Evolutionary conservation across 2,888 invertebrate species (phyloP).

Genomic region (Cotesia congregata): DNA sequence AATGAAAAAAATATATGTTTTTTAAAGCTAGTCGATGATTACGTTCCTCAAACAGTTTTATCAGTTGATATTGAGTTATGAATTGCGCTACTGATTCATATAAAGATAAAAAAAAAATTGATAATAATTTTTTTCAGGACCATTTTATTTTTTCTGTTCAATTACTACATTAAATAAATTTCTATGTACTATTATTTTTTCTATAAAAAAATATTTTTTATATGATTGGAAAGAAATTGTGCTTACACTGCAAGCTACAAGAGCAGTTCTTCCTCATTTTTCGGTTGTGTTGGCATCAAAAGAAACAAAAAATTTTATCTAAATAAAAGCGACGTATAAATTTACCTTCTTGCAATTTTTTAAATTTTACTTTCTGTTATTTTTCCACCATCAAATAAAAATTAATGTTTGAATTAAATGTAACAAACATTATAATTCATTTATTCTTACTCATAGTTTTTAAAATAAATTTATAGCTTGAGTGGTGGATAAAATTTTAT

Average conservation of each 20-base stretch:
- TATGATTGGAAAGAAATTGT: constrained; percentile 49
- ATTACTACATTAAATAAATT: background rate
- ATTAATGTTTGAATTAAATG: background rate
- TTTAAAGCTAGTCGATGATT: background rate
- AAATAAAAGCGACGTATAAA: background rate
- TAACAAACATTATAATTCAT: background rate
- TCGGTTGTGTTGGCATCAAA: constrained; percentile 16
- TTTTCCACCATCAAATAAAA: background rate
- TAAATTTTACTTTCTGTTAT: background rate
- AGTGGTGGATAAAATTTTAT: background rate
- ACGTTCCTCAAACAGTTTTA: constrained; percentile 1
- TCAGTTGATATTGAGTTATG: constrained; percentile 4
- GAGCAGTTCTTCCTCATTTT: constrained; percentile 10
- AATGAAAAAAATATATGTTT: background rate
- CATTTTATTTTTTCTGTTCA: background rate
- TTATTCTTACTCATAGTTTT: background rate
- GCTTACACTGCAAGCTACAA: constrained; percentile 36
- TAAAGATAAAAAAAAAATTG: constrained; percentile 4
- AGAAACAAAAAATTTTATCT: constrained; percentile 42
- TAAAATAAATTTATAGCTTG: background rate
- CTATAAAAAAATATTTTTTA: background rate
- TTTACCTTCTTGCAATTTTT: constrained; percentile 3
- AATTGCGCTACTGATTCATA: constrained; percentile 1
- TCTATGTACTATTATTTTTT: background rate
- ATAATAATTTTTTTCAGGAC: background rate